Evolutionary conservation across 2,888 invertebrate genomes (phyloP).

Genomic region (Torymus aiolomorphi): DNA sequence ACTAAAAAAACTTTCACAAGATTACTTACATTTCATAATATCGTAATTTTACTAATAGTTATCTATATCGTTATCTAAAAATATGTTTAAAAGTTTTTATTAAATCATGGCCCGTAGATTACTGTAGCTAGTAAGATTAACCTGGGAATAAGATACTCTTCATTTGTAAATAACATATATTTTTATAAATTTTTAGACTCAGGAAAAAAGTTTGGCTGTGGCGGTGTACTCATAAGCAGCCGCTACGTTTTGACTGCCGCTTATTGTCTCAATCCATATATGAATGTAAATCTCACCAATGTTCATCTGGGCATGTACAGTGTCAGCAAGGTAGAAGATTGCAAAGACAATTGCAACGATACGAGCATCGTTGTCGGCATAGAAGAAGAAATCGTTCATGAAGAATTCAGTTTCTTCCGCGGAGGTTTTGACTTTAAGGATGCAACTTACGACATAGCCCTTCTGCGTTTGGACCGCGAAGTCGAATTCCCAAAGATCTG

Average conservation of each 20-base stretch:
- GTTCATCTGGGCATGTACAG: conserved; percentile 38
- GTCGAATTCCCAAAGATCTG: conserved; percentile 20
- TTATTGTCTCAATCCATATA: background rate
- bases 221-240: conserved; percentile 39
- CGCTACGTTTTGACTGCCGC: conserved; percentile 42
- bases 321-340: background rate
- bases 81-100: no score
- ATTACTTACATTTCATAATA: no score
- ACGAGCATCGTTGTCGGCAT: background rate
- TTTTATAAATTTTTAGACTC: background rate
- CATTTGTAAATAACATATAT: no score
- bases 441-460: conserved; percentile 16
- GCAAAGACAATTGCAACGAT: background rate
- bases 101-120: no score
- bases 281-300: background rate
- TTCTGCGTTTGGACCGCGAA: background rate
- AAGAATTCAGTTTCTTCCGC: background rate
- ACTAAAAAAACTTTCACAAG: no score
- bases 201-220: conserved; percentile 18
- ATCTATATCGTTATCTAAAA: no score
- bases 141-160: no score
- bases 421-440: background rate
- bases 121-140: no score
- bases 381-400: conserved; percentile 25
- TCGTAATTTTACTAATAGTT: no score